These are phyloP conservation scores for Chaetodon trifasciatus DNA, from an alignment of 2,797 vertebrate genomes.

Conservation along the genomic window DNA sequence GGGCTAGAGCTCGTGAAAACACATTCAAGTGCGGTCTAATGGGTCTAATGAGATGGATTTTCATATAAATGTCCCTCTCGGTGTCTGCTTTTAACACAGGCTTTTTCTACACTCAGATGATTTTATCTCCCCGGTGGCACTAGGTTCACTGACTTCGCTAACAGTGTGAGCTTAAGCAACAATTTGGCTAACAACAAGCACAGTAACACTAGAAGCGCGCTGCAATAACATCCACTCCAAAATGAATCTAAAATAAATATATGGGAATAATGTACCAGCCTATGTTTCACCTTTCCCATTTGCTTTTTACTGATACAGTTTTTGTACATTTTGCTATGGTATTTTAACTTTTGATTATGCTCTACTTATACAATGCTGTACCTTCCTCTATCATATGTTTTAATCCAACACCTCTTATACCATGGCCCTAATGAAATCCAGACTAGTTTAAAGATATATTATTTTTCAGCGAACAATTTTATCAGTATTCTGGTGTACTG, in stretches of 20 bases:
- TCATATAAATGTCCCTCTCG: conserved; percentile 9
- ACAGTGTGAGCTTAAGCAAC: conserved; percentile 12
- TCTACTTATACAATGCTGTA: background rate
- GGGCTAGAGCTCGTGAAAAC: conserved; percentile 8
- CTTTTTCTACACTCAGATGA: background rate
- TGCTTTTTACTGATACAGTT: background rate
- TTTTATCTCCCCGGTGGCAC: conserved; percentile 12
- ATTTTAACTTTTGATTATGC: background rate
- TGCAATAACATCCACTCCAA: background rate
- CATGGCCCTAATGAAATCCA: background rate
- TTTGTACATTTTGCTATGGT: background rate
- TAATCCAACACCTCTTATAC: background rate
- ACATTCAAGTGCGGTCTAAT: conserved; percentile 19
- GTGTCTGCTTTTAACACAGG: conserved; percentile 15
- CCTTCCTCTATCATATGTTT: background rate
- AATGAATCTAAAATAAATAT: background rate
- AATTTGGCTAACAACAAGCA: conserved; percentile 19
- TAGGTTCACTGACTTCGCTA: conserved; percentile 11
- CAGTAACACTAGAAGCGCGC: background rate
- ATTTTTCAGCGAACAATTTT: background rate
- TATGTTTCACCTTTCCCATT: background rate
- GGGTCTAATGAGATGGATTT: conserved; percentile 15
- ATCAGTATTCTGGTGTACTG: conserved; percentile 5
- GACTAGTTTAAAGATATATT: background rate
- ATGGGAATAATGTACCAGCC: background rate